A percentile compares a stretch with the other conserved stretches of the same genome.
phyloP scores from a whole-genome alignment of 2,888 invertebrate genomes.

The Tuberolachnus salignus region DNA sequence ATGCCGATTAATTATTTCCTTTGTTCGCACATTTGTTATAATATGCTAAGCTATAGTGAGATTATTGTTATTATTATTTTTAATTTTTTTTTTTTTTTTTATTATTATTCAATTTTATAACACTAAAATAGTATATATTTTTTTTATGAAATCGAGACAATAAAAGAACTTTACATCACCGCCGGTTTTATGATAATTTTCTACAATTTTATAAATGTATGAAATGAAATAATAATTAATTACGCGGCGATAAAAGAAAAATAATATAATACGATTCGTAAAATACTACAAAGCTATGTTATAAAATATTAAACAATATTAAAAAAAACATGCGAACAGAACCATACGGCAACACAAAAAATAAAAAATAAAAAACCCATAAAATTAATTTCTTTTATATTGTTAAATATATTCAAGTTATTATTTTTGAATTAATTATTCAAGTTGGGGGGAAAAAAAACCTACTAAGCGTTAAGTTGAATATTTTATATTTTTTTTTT shows the following conservation, averaged over 20 bases:
- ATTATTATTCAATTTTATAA: too few species aligned
- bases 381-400: constrained; percentile 25
- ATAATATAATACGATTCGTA: neutral
- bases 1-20: too few species aligned
- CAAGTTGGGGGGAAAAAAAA: neutral
- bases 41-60: too few species aligned
- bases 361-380: neutral
- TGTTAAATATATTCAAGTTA: constrained; percentile 27
- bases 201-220: too few species aligned
- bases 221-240: constrained; percentile 23
- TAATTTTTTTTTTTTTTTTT: too few species aligned
- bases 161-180: too few species aligned
- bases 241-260: neutral
- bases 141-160: too few species aligned
- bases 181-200: too few species aligned
- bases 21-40: too few species aligned
- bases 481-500: too few species aligned
- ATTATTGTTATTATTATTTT: too few species aligned
- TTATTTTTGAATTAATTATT: constrained; percentile 43
- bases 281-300: constrained; percentile 12
- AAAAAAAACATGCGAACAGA: constrained; percentile 39
- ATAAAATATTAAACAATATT: constrained; percentile 9
- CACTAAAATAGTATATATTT: too few species aligned
- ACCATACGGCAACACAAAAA: neutral
- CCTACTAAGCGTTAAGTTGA: neutral